Evolutionary conservation across 2,888 invertebrate species (phyloP), one percentile per base, ranked within the genome.

Genomic region (Diadegma fenestrale): DNA sequence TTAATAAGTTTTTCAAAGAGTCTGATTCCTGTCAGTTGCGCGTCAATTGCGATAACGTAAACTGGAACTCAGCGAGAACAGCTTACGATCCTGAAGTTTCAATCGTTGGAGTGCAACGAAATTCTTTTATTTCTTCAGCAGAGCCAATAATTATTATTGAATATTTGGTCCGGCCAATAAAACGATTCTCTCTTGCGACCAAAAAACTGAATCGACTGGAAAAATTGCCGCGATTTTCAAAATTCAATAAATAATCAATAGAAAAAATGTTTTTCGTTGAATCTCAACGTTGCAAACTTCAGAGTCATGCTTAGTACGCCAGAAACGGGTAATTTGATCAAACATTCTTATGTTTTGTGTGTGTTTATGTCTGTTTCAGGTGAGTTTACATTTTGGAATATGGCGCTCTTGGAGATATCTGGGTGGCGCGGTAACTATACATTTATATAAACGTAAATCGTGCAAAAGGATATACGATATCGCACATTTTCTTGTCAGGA

Each of bases 351-450:
- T 63, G 48, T 30, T 45, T 80, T 66, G 75, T 33, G 26, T 69
- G 76, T 79, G 61, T 64, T 66, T 85, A n/a, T 66, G 51, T 84
- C 73, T 87, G 86, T 88, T 88, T 71, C 80, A 86, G 83, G 88
- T 87, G 85, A 88, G 86, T 88, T 71, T 68, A 43, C 41, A 68
- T 73, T 54, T 73, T 37, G 17, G 43, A 71, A 79, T 75, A 5
- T 58, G 41, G 5, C 41, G n/a, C n/a, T 79, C 26, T 58, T 6
- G 58, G 58, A 54, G n/a, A 19, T 7, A 43, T 43, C 19, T 26
- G 22, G 43, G 33, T 19, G 30, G 12, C 33, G 22, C 41, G 80
- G 63, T 51, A 58, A 76, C 45, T 51, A 48, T 68, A 72, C 41
- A 51, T 41, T 43, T 26, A 61, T 63, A 77, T 22, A 41, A 17